Evolutionary conservation across 2,113 vertebrate species (phyloP).

Genomic region (Theristicus caerulescens): DNA sequence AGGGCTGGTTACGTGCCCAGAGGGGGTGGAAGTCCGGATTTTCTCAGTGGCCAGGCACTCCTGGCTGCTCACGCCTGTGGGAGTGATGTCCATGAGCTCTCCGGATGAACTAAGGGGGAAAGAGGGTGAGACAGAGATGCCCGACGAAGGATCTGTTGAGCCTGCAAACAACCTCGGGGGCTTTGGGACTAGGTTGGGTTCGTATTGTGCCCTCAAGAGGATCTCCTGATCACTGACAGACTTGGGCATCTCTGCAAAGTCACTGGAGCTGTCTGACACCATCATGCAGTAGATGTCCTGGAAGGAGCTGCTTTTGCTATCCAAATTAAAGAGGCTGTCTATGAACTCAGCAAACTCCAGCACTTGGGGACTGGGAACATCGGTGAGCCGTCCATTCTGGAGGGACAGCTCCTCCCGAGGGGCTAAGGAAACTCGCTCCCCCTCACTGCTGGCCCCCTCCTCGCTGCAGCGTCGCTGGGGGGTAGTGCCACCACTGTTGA

Average conservation of each 20-base stretch:
- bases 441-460: conserved; percentile 49
- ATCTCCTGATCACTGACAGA: conserved; percentile 86
- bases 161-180: conserved; percentile 93
- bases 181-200: conserved; percentile 96
- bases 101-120: conserved; percentile 96
- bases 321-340: conserved; percentile 95
- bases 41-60: conserved; percentile 82
- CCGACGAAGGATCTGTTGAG: conserved; percentile 94
- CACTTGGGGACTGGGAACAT: conserved; percentile 92
- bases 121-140: conserved; percentile 95
- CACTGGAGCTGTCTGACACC: conserved; percentile 82
- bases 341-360: conserved; percentile 97
- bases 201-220: conserved; percentile 90
- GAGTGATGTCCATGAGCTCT: conserved; percentile 94
- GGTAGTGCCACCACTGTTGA: conserved; percentile 73
- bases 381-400: conserved; percentile 85
- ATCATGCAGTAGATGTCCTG: conserved; percentile 91
- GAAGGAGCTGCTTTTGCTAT: conserved; percentile 91
- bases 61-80: conserved; percentile 86
- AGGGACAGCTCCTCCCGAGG: conserved; percentile 70
- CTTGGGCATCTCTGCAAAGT: conserved; percentile 76
- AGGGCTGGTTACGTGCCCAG: conserved; percentile 73
- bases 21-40: conserved; percentile 87
- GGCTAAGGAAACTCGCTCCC: conserved; percentile 47
- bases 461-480: conserved; percentile 71